These are phyloP conservation scores for Orchesellides sinensis DNA, from an alignment of 2,888 invertebrate species.

Conservation along the genomic window DNA sequence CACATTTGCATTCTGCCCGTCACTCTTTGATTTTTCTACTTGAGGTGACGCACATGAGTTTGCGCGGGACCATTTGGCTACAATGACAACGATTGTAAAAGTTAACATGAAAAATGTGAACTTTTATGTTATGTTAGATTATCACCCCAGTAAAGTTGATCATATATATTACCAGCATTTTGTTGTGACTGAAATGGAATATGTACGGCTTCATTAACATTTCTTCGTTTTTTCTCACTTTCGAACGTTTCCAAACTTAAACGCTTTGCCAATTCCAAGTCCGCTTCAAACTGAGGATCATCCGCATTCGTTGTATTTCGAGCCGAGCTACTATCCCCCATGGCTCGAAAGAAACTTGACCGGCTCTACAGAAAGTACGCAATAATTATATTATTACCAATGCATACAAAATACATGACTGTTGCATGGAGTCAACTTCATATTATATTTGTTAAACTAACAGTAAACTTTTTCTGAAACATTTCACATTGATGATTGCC, in stretches of 20 bases:
- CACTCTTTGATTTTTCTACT: constrained; percentile 4
- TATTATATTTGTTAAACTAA: not conserved
- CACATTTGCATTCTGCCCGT: constrained; percentile 45
- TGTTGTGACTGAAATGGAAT: constrained; percentile 26
- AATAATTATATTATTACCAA: not conserved
- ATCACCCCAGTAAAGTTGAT: not conserved
- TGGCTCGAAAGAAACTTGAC: constrained; percentile 78
- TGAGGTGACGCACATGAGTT: constrained; percentile 60
- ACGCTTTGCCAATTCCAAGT: constrained; percentile 91
- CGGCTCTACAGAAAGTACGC: constrained; percentile 38
- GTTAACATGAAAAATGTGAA: not conserved
- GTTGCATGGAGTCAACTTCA: no score
- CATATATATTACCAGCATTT: no score
- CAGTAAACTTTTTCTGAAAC: constrained; percentile 30
- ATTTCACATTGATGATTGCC: not conserved
- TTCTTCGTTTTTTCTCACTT: constrained; percentile 56
- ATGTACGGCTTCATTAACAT: constrained; percentile 3
- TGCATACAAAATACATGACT: no score
- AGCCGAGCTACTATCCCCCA: constrained; percentile 85
- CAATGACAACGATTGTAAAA: not conserved
- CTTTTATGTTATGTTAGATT: not conserved
- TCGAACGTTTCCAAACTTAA: constrained; percentile 86
- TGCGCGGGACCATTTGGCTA: constrained; percentile 65
- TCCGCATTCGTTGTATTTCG: constrained; percentile 82
- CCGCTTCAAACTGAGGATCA: constrained; percentile 79